phyloP scores from a whole-genome alignment of 2,113 vertebrate species.

The Crotalus viridis region DNA sequence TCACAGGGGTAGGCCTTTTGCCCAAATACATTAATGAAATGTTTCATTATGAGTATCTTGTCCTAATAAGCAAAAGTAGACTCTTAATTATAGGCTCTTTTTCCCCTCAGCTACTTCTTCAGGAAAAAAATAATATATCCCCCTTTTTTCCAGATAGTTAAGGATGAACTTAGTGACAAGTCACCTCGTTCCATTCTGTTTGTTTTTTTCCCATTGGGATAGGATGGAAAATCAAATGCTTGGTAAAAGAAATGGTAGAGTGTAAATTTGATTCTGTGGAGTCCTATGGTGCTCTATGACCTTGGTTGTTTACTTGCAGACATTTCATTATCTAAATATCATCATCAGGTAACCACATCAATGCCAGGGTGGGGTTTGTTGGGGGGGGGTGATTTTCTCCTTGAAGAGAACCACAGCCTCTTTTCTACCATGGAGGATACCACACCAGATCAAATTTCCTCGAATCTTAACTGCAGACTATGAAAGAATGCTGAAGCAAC shows the following conservation, averaged over 20 bases:
- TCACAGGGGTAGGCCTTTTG: neutral
- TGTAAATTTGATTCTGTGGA: neutral
- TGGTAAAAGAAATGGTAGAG: neutral
- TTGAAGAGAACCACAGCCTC: neutral
- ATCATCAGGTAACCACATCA: neutral
- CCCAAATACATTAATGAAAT: conserved; percentile 36
- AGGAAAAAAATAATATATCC: conserved; percentile 42
- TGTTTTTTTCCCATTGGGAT: conserved; percentile 17
- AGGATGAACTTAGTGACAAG: conserved; percentile 49
- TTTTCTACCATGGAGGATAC: neutral
- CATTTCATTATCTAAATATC: neutral
- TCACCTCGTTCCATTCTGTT: conserved; percentile 31
- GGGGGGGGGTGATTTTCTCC: neutral
- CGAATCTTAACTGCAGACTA: neutral
- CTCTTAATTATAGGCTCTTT: conserved; percentile 52
- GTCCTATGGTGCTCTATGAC: neutral
- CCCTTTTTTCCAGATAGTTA: conserved; percentile 47
- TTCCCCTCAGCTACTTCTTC: neutral
- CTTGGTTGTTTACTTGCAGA: neutral
- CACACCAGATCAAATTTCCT: neutral
- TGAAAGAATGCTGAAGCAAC: neutral
- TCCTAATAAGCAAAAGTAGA: conserved; percentile 42
- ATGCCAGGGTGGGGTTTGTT: neutral
- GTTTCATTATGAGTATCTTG: conserved; percentile 11
- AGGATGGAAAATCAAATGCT: conserved; percentile 11